These are phyloP conservation scores for Orchestia grillus DNA, from an alignment of 1,140 invertebrate species.

Conservation along the genomic window DNA sequence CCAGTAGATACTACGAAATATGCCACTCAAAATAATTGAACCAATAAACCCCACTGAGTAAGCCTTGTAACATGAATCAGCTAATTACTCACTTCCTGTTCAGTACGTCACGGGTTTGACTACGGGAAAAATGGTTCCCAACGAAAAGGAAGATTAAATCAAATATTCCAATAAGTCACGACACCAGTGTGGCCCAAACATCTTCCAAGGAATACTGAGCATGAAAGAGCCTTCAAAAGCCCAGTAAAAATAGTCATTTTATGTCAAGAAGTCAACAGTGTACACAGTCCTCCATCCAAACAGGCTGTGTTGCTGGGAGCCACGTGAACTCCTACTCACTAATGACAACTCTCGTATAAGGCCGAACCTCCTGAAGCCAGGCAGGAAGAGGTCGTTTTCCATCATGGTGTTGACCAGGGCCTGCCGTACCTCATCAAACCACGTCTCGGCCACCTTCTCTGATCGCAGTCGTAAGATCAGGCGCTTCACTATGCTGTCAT, in stretches of 20 bases:
- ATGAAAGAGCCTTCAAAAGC: too few species aligned
- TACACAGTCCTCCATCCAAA: neutral
- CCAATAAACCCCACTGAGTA: too few species aligned
- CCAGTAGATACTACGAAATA: too few species aligned
- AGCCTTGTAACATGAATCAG: too few species aligned
- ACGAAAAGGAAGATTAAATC: too few species aligned
- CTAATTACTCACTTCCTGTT: too few species aligned
- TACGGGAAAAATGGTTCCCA: too few species aligned
- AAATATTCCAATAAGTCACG: too few species aligned
- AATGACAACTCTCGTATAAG: neutral
- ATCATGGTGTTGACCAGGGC: constrained; percentile 80
- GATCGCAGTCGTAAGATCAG: constrained; percentile 79
- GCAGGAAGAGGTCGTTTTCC: constrained; percentile 70
- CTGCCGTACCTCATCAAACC: constrained; percentile 89
- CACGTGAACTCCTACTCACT: neutral
- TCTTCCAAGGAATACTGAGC: too few species aligned
- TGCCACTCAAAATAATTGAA: too few species aligned
- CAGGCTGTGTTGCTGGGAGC: neutral
- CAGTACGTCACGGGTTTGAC: too few species aligned
- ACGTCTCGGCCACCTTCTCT: constrained; percentile 77
- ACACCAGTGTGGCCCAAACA: too few species aligned
- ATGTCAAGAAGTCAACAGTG: neutral
- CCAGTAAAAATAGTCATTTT: neutral
- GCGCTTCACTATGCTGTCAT: constrained; percentile 76
- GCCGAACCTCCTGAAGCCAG: constrained; percentile 63